Conservation (phyloP, 2,797 vertebrate species). For the Pelobates cultripes region DNA sequence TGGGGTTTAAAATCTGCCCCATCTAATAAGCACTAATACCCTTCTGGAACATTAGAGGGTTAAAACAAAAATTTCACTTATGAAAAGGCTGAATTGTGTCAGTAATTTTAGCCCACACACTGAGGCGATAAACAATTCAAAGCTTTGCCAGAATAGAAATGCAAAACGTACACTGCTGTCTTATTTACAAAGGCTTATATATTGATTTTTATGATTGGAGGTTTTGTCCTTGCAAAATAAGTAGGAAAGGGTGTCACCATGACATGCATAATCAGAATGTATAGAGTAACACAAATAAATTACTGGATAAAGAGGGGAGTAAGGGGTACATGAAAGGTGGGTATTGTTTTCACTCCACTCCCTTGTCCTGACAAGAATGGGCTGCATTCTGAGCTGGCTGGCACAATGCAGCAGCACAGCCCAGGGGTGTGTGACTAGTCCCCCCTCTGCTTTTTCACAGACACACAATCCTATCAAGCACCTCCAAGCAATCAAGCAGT, state of each 20-base stretch:
- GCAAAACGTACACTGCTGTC: neutral
- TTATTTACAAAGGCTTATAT: too few relatives aligned
- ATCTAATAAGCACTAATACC: neutral
- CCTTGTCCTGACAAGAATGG: constrained; percentile 53
- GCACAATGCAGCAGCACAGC: constrained; percentile 54
- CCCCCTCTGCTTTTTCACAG: constrained; percentile 12
- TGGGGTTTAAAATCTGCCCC: neutral
- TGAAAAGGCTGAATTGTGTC: too few relatives aligned
- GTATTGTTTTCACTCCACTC: constrained; percentile 53
- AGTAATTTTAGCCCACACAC: too few relatives aligned
- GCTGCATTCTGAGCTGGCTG: constrained; percentile 44
- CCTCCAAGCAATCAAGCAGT: constrained; percentile 40
- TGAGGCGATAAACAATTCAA: neutral
- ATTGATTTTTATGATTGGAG: neutral
- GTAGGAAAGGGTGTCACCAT: constrained; percentile 7
- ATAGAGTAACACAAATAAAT: constrained; percentile 25
- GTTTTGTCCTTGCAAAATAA: neutral
- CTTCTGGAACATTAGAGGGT: neutral
- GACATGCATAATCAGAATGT: constrained; percentile 11
- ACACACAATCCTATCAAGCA: constrained; percentile 45
- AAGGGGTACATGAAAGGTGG: constrained; percentile 43
- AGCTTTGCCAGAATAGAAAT: neutral
- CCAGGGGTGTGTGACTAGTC: constrained; percentile 47
- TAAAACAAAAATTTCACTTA: neutral
- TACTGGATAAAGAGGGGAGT: constrained; percentile 15